Evolutionary conservation across 2,888 invertebrate genomes (phyloP), one percentile per base, ranked within the genome.

Genomic region (Oscheius sp.): DNA sequence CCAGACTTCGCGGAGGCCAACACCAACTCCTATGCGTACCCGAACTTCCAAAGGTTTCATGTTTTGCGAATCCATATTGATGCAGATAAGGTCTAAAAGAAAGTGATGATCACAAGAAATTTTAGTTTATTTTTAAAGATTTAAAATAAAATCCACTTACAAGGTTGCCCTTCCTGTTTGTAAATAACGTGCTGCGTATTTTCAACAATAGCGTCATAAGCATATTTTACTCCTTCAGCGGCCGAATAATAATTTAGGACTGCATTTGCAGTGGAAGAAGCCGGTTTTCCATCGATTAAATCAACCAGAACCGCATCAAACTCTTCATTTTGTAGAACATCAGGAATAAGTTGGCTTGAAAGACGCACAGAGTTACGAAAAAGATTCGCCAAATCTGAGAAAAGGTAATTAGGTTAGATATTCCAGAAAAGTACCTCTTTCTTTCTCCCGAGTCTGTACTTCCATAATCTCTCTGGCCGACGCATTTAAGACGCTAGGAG

Each of bases 251-350:
- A 43, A 18, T 41, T 41, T 1, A 61, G 21, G n/a, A 61, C 21
- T 12, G 41, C 45, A 7, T 18, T 13, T 41, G 61, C 61, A 41
- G 45, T 12, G 7, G 41, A 7, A 2, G 43, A 41, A 18, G 43
- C 41, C 21, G 66, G 66, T 27, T 52, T 25, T 58, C 69, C 59
- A 1, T 29, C 58, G n/a, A 70, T 18, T n/a, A 70, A n/a, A 16
- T 70, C 69, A n/a, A 70, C 56, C 6, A 70, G 18, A 27, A 70
- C 46, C 7, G 69, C 69, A 43, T 70, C 69, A 49, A 70, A 70
- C 18, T 59, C 23, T 3, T 21, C 35, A 9, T n/a, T 45, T 7
- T 70, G 46, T 23, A 70, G 7, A 6, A 70, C 13, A 12, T 58
- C 46, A 41, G 59, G 58, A n/a, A 70, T 46, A 1, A 58, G 59